Evolutionary conservation across 2,888 invertebrate species (phyloP).

Genomic region (Synergus itoensis): DNA sequence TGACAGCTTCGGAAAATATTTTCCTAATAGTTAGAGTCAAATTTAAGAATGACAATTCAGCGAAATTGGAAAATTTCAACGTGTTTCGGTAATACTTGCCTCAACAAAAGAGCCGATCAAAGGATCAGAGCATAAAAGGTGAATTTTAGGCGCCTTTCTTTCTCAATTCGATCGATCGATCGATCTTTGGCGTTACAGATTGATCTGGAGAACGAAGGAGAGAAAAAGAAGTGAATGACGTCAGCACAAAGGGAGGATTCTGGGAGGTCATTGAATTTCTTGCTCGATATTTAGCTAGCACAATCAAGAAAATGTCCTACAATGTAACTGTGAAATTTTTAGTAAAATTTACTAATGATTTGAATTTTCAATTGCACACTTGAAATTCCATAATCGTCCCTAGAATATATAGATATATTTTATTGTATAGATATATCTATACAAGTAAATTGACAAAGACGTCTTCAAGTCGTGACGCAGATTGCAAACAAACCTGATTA

Average conservation of each 20-base stretch:
- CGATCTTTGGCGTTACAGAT: conserved; percentile 14
- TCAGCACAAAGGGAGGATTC: background rate
- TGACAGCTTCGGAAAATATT: background rate
- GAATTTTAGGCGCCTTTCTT: conserved; percentile 7
- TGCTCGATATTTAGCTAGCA: background rate
- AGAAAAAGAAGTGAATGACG: background rate
- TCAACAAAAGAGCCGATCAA: background rate
- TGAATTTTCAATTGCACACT: too few relatives aligned
- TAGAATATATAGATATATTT: background rate
- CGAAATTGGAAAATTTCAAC: background rate
- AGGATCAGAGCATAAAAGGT: background rate
- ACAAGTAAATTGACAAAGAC: background rate
- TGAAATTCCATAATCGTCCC: background rate
- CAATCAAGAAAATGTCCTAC: background rate
- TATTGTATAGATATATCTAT: too few relatives aligned
- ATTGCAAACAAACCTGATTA: background rate
- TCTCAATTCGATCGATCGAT: background rate
- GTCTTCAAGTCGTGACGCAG: background rate
- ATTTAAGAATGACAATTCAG: background rate
- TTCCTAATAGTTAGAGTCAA: background rate
- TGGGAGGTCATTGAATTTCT: conserved; percentile 18
- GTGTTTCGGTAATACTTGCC: background rate
- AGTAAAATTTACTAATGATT: background rate
- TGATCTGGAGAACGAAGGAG: background rate
- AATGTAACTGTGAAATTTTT: background rate